phyloP scores from a whole-genome alignment of 2,797 vertebrate genomes.

The Cuniculus paca region DNA sequence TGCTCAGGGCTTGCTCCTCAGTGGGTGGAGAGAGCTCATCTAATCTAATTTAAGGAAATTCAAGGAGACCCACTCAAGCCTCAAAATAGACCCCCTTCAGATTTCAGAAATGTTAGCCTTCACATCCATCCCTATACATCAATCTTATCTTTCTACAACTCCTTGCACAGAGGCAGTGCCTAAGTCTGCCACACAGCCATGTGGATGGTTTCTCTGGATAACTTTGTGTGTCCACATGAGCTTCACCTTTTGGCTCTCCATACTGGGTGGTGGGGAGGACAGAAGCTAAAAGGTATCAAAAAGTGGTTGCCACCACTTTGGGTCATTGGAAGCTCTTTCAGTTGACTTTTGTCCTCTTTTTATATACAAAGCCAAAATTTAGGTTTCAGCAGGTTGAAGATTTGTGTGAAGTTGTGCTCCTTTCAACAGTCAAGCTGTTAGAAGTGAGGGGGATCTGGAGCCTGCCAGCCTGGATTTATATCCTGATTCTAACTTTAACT shows the following conservation, averaged over 20 bases:
- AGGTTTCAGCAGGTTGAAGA: not conserved
- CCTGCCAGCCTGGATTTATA: not conserved
- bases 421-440: not conserved
- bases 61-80: constrained; percentile 55
- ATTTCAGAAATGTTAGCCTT: constrained; percentile 56
- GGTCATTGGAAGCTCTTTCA: not conserved
- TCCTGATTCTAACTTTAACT: not conserved
- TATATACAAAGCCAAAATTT: not conserved
- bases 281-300: not conserved
- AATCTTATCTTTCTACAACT: not conserved
- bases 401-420: not conserved
- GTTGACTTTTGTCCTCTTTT: not conserved
- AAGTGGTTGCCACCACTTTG: not conserved
- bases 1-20: constrained; percentile 49
- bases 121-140: not conserved
- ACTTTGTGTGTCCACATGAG: not conserved
- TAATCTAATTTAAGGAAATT: constrained; percentile 60
- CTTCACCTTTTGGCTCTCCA: not conserved
- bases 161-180: not conserved
- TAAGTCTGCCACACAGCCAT: not conserved
- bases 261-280: not conserved
- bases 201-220: not conserved
- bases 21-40: constrained; percentile 41
- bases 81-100: constrained; percentile 43
- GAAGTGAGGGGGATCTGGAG: not conserved